Evolutionary conservation across 2,888 invertebrate species (phyloP), one percentile per base, ranked within the genome.

Genomic region (Aspidiotus destructor): DNA sequence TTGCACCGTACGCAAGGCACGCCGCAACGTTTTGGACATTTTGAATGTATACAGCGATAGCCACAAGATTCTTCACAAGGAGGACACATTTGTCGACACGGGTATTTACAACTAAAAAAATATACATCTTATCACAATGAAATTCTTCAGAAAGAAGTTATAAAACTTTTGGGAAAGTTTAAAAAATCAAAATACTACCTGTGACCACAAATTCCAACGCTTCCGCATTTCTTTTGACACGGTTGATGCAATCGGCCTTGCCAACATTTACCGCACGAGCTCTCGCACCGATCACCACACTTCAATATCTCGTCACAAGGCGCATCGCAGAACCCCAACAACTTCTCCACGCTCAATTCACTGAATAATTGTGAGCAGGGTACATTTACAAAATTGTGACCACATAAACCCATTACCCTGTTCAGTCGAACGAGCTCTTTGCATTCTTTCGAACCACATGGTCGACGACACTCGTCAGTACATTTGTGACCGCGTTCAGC

Each of bases 121-220:
- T n/a, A n/a, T n/a, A n/a, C n/a, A n/a, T n/a, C n/a, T n/a, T n/a
- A n/a, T n/a, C n/a, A n/a, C n/a, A n/a, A n/a, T n/a, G n/a, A n/a
- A n/a, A n/a, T n/a, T n/a, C n/a, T n/a, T n/a, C n/a, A n/a, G n/a
- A n/a, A n/a, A n/a, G n/a, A n/a, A n/a, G n/a, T n/a, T n/a, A 28
- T 28, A 28, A 28, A 28, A 28, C 28, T 3, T 28, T 5, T 28
- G 1, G 28, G 28, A 28, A 28, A 28, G 28, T 28, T 28, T 28
- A 28, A 28, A 28, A 28, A 28, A 28, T 28, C 28, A 28, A 28
- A 28, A 5, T 28, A 72, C 77, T 74, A 82, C 81, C 79, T 76
- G 74, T 86, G 86, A 44, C 84, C 84, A 75, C 87, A 86, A 61
- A 86, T 80, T 70, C 85, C 79, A 11, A 75, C 73, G 62, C 79